Percentiles rank a stretch among this genome's conserved stretches.
Evolutionary conservation across 2,113 vertebrate species (phyloP).

Genomic region (Heteronetta atricapilla): DNA sequence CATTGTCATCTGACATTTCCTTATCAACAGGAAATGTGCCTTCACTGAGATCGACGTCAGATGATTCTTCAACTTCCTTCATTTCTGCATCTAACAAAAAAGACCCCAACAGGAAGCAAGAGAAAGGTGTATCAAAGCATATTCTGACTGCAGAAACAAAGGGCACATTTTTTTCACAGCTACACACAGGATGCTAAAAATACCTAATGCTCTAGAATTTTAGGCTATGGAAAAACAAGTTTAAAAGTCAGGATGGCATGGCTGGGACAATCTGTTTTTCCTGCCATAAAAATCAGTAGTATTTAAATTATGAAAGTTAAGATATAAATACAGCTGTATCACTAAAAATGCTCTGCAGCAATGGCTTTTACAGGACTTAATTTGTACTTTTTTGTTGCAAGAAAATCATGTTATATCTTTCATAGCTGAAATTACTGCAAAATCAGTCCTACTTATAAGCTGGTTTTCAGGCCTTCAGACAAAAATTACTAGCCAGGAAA

Average conservation of each 20-base stretch:
- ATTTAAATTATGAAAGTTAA: not conserved
- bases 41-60: constrained; percentile 32
- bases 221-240: not conserved
- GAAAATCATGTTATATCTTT: not conserved
- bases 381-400: not conserved
- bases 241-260: not conserved
- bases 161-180: not conserved
- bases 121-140: constrained; percentile 28
- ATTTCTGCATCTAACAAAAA: constrained; percentile 65
- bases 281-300: not conserved
- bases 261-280: not conserved
- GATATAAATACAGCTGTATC: not conserved
- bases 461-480: not conserved
- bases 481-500: not conserved
- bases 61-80: constrained; percentile 59
- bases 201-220: not conserved
- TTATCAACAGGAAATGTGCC: constrained; percentile 39
- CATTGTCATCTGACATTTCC: constrained; percentile 15
- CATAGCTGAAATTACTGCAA: not conserved
- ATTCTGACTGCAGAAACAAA: not conserved
- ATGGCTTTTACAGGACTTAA: not conserved
- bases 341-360: not conserved
- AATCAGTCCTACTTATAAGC: not conserved
- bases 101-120: not conserved
- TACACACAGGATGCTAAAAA: not conserved